phyloP scores from a whole-genome alignment of 2,888 invertebrate species.

The Sisyra nigra region DNA sequence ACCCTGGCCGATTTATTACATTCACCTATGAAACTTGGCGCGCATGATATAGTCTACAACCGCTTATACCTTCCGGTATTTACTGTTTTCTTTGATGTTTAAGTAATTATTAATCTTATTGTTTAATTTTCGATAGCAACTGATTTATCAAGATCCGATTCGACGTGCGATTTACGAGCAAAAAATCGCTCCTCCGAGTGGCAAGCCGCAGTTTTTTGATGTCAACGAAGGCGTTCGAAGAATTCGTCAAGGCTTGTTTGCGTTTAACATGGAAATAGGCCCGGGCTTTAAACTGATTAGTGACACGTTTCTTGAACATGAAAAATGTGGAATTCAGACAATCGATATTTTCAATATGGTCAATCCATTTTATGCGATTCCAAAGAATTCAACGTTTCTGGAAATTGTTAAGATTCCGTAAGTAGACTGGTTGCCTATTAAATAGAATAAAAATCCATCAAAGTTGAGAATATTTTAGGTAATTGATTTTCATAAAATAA shows the following conservation, averaged over 20 bases:
- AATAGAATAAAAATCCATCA: no score
- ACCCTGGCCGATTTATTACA: conserved; percentile 34
- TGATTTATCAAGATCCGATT: conserved; percentile 34
- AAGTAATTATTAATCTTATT: no score
- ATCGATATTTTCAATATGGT: conserved; percentile 41
- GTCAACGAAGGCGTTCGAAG: conserved; percentile 43
- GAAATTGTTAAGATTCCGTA: conserved; percentile 48
- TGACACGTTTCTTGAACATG: conserved; percentile 51
- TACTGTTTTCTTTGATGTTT: no score
- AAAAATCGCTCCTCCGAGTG: conserved; percentile 44
- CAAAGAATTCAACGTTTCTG: conserved; percentile 42
- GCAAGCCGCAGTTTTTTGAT: conserved; percentile 36
- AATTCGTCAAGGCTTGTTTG: conserved; percentile 45
- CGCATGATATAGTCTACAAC: conserved; percentile 36
- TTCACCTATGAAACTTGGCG: conserved; percentile 42
- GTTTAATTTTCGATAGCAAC: no score
- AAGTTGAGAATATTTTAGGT: no score
- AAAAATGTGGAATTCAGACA: conserved; percentile 56
- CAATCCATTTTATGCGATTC: conserved; percentile 45
- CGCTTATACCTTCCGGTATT: conserved; percentile 47
- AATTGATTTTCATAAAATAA: no score
- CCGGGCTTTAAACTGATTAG: conserved; percentile 52
- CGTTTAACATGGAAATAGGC: conserved; percentile 55
- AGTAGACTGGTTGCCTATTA: conserved; percentile 11
- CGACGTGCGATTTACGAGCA: conserved; percentile 43